phyloP scores from a whole-genome alignment of 2,888 invertebrate species.

The Leptinotarsa rubiginosa region DNA sequence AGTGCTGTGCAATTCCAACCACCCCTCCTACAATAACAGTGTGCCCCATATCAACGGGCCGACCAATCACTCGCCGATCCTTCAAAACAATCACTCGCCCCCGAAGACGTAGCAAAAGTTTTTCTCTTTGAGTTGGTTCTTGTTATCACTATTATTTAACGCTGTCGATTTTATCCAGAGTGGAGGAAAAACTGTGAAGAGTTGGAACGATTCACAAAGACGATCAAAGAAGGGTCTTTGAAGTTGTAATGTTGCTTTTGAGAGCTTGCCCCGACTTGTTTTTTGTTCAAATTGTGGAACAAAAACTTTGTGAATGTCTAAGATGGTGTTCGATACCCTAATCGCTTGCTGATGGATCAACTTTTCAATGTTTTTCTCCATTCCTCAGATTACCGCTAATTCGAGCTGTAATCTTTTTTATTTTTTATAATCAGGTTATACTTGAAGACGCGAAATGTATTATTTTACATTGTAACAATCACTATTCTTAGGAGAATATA shows the following conservation, averaged over 20 bases:
- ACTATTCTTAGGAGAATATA: slow-evolving; percentile 23
- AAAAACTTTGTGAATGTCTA: background rate
- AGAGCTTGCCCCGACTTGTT: background rate
- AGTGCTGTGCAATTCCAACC: slow-evolving; percentile 92
- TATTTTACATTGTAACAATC: slow-evolving; percentile 36
- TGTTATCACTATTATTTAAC: slow-evolving; percentile 24
- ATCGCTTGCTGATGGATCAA: background rate
- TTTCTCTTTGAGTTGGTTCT: slow-evolving; percentile 19
- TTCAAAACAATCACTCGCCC: slow-evolving; percentile 53
- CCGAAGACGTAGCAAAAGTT: slow-evolving; percentile 60
- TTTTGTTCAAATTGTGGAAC: background rate
- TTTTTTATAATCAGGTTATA: slow-evolving; percentile 35
- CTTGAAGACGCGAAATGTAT: slow-evolving; percentile 30
- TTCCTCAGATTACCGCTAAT: slow-evolving; percentile 8
- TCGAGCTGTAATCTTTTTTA: slow-evolving; percentile 23
- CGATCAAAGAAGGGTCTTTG: background rate
- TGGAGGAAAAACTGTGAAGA: slow-evolving; percentile 20
- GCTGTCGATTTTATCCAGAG: slow-evolving; percentile 18
- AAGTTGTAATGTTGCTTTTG: background rate
- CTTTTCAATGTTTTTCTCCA: slow-evolving; percentile 22
- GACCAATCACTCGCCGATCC: slow-evolving; percentile 6
- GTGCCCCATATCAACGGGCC: slow-evolving; percentile 47
- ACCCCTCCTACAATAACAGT: slow-evolving; percentile 79
- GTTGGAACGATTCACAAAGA: background rate
- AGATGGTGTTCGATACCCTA: background rate